A percentile compares a stretch with the other conserved stretches of the same genome.
These are phyloP conservation scores for Protula sp. DNA, from an alignment of 2,888 invertebrate species.

Conservation along the genomic window DNA sequence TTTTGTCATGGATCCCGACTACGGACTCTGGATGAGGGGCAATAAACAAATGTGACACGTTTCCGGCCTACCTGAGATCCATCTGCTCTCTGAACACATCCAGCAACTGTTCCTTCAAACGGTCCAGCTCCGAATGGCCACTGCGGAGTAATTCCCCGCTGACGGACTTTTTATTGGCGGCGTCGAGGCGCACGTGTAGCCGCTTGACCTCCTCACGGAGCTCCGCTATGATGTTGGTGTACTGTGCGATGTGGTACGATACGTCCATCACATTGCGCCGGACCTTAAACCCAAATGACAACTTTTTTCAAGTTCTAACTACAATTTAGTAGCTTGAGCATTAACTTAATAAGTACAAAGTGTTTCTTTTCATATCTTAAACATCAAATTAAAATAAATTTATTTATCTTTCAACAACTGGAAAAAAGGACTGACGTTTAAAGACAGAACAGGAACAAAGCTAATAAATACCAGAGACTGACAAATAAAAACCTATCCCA, in stretches of 20 bases:
- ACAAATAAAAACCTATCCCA: no score
- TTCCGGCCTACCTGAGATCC: slow-evolving; percentile 63
- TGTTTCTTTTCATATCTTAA: no score
- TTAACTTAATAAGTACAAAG: no score
- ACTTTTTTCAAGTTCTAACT: background rate
- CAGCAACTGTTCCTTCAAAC: slow-evolving; percentile 76
- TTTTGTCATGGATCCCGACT: no score
- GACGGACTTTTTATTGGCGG: slow-evolving; percentile 4
- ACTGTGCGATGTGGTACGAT: slow-evolving; percentile 76
- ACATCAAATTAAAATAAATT: no score
- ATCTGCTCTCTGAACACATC: slow-evolving; percentile 88
- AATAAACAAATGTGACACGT: no score
- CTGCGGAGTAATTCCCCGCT: slow-evolving; percentile 56
- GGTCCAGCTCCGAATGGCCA: slow-evolving; percentile 45
- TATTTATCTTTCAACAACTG: no score
- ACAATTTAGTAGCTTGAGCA: no score
- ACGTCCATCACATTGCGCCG: slow-evolving; percentile 65
- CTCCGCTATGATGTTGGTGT: slow-evolving; percentile 74
- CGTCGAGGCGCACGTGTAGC: slow-evolving; percentile 40
- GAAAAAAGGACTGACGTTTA: no score
- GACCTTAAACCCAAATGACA: slow-evolving; percentile 54
- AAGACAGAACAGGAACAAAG: no score
- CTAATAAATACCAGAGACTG: no score
- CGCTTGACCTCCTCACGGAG: slow-evolving; percentile 72
- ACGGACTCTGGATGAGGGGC: no score